These are phyloP conservation scores for Hyperopisus bebe DNA, from an alignment of 2,113 vertebrate species.

Conservation along the genomic window DNA sequence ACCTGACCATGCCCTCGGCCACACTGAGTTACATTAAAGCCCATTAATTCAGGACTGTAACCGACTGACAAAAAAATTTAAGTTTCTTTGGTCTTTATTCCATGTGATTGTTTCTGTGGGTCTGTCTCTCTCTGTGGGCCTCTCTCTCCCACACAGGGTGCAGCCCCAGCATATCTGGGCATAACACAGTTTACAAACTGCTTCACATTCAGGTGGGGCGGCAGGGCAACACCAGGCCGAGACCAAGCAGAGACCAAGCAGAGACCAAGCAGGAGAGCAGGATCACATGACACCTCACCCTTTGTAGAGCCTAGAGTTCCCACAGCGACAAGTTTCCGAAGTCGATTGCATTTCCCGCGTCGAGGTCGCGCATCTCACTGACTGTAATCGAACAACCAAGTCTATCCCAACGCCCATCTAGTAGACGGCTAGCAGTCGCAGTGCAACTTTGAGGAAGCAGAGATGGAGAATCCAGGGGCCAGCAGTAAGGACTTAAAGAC, in stretches of 20 bases:
- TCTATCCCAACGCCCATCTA: background rate
- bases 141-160: background rate
- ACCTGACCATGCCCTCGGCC: background rate
- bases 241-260: too few species aligned
- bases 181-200: background rate
- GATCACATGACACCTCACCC: conserved; percentile 51
- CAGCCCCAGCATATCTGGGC: background rate
- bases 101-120: background rate
- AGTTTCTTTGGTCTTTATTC: background rate
- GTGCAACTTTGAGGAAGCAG: background rate
- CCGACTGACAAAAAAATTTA: background rate
- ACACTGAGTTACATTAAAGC: background rate
- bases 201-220: background rate
- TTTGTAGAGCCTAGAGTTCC: conserved; percentile 45
- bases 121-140: background rate
- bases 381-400: background rate
- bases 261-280: background rate
- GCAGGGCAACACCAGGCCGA: background rate
- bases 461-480: background rate
- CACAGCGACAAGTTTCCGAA: conserved; percentile 56
- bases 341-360: conserved; percentile 40
- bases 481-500: background rate
- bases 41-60: background rate
- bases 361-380: conserved; percentile 10
- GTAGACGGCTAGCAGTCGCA: background rate